Conservation (phyloP, 2,113 vertebrate species). For the Chionodraco myersi region DNA sequence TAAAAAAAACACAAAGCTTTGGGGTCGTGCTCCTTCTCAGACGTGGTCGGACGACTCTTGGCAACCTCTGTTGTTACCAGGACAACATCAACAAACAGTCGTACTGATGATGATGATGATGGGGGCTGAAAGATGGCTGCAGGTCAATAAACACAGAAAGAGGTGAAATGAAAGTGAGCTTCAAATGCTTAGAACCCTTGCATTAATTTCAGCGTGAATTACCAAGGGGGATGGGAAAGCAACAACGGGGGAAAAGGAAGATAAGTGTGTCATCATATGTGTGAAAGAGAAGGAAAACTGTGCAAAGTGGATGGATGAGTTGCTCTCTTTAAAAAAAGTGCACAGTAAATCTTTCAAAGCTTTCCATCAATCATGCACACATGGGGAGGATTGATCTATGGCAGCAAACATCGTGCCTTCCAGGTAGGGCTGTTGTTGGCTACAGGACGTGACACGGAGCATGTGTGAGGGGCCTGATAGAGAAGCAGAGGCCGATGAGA, state of each 20-base stretch:
- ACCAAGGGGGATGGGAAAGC: neutral
- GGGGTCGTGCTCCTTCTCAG: constrained; percentile 15
- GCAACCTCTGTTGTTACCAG: constrained; percentile 44
- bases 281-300: neutral
- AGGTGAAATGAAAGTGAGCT: constrained; percentile 21
- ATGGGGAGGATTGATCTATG: constrained; percentile 56
- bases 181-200: constrained; percentile 5
- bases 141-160: constrained; percentile 38
- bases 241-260: neutral
- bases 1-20: constrained; percentile 8
- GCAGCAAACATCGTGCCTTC: constrained; percentile 39
- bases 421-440: constrained; percentile 63
- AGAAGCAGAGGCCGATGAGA: constrained; percentile 72
- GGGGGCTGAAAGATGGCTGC: constrained; percentile 52
- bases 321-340: constrained; percentile 21
- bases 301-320: constrained; percentile 12
- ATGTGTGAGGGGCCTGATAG: constrained; percentile 75
- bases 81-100: constrained; percentile 63
- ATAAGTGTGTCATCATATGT: neutral
- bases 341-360: constrained; percentile 48
- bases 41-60: constrained; percentile 26
- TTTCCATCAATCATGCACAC: constrained; percentile 34
- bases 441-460: constrained; percentile 79
- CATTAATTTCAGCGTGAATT: neutral
- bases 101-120: constrained; percentile 49